Base-by-base conservation (phyloP, 2,797 vertebrate species). In the Pelochelys cantorii region DNA sequence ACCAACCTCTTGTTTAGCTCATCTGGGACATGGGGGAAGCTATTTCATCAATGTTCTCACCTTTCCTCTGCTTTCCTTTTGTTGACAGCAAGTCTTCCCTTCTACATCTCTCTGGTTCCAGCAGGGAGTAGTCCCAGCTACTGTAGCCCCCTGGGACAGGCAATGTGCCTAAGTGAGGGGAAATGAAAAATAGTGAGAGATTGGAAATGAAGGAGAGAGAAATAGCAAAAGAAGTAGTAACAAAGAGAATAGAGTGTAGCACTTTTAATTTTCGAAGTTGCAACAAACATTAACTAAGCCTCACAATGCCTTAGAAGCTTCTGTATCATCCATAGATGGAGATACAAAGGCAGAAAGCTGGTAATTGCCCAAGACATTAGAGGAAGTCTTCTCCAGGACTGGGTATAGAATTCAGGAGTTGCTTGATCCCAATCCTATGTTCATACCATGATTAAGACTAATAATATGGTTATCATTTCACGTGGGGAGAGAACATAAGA, bases 91-190 rank as follows among this genome's bases (percentile, higher is more conserved):
- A 23, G 62, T 93, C 89, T 88, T 95, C 97, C 79, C 92, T 94
- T 82, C 74, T 92, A 75, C 83, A 92, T 83, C 96, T 85, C 90
- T 96, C 97, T 12, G 62, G 86, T 81, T 97, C 97, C 87, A 95
- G 5, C 23, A 97, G 82, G 2, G 94, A 96, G 68, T 91, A 97
- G 92, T 95, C 56, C 94, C 95, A 97, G 31, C 48, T 81, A 15
- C 9, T 29, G 54, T 91, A 97, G 78, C 89, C 92, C 80, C 95
- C 93, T 31, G 75, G 93, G 80, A 79, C 31, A 81, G 92, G 93
- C 8, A 84, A 82, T 0, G 11, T 93, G 65, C 93, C 96, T 96
- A 86, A 83, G n/a, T 23, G 71, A 48, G 57, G 20, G 55, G 15
- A 91, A 95, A 23, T 71, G 81, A 29, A 0, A 1, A 9, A n/a